Base-by-base conservation (phyloP, 2,113 vertebrate genomes). In the Baryphthengus martii region DNA sequence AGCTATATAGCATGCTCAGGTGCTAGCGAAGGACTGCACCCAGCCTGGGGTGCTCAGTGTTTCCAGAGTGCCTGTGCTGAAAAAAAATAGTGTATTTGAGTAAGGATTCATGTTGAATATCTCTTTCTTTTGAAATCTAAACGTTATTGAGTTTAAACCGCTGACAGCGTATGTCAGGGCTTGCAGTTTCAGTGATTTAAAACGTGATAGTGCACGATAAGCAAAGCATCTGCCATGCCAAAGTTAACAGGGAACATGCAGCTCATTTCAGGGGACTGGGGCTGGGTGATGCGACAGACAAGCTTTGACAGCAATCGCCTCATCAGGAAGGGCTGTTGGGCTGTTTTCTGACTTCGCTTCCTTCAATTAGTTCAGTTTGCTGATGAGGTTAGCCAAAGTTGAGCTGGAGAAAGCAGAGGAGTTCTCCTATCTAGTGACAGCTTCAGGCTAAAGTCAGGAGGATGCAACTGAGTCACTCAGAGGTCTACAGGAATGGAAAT, bases 391-490 rank as follows among this genome's bases (percentile, higher is more conserved):
- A 90, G 88, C 50, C 88, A 50, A 56, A 95, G 81, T 2, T 70
- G 47, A 88, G 70, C 68, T 89, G 65, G 17, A 62, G 76, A 66
- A 83, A 77, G 76, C 3, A 0, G 13, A 6, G 8, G n/a, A 82
- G 31, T 28, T 89, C 80, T 88, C 42, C 70, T 66, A 7, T 31
- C 0, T 6, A 68, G 71, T 52, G 72, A 66, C 44, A 90, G 6
- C 55, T 89, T 68, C 50, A 33, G 80, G 47, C 45, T 62, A n/a
- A 66, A 73, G 23, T 12, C 0, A 1, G 29, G 73, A 33, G 44
- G 61, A 47, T 63, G 70, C 3, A 1, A 5, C n/a, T 0, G 1
- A 35, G 35, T 81, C 4, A 0, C 67, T 35, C 2, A 5, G 42
- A 39, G 33, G 20, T 47, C 44, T 76, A 17, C 0, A 4, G 81